phyloP scores from a whole-genome alignment of 2,888 invertebrate genomes.

The Caenorhabditis plicata region DNA sequence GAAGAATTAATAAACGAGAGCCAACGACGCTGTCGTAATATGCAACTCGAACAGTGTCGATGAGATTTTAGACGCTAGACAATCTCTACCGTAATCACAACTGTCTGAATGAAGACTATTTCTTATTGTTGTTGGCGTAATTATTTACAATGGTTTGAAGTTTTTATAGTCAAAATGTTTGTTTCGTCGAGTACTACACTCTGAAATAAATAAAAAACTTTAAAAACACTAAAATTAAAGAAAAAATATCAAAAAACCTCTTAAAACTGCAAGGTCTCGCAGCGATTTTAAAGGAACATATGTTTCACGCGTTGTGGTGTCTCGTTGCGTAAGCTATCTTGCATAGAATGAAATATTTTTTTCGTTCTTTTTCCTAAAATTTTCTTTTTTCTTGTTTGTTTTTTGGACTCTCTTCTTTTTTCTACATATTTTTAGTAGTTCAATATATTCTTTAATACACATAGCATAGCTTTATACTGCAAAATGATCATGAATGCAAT shows the following conservation, averaged over 20 bases:
- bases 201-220: background rate
- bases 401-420: background rate
- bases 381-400: slow-evolving; percentile 15
- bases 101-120: background rate
- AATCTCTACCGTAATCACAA: slow-evolving; percentile 21
- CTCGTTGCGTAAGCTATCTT: slow-evolving; percentile 16
- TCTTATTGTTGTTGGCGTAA: background rate
- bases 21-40: slow-evolving; percentile 24
- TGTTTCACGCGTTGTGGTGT: slow-evolving; percentile 6
- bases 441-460: too few relatives aligned
- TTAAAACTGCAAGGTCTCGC: slow-evolving; percentile 38
- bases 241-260: background rate
- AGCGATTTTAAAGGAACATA: slow-evolving; percentile 29
- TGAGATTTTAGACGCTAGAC: slow-evolving; percentile 14
- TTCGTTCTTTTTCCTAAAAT: slow-evolving; percentile 29
- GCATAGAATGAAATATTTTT: slow-evolving; percentile 9
- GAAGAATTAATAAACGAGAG: slow-evolving; percentile 28
- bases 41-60: slow-evolving; percentile 23
- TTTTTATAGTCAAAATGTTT: slow-evolving; percentile 3
- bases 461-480: too few relatives aligned
- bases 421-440: background rate
- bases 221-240: background rate
- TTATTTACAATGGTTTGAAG: background rate
- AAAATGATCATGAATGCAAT: too few relatives aligned
- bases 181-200: background rate